Evolutionary conservation across 2,113 vertebrate genomes (phyloP).

Genomic region (Corythornis vintsioides): DNA sequence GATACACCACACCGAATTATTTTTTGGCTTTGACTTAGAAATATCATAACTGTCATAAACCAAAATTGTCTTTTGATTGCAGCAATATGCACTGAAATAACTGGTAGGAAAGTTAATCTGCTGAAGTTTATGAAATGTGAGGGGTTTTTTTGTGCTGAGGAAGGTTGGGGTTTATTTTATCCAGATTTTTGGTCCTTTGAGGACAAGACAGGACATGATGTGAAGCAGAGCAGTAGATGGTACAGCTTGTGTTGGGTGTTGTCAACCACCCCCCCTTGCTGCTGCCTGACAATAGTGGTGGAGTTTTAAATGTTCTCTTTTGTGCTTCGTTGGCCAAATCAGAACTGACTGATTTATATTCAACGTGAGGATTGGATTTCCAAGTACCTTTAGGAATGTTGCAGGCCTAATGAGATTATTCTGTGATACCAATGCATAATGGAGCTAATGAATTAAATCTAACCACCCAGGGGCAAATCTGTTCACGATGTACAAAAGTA

Average conservation of each 20-base stretch:
- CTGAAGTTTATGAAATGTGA: slow-evolving; percentile 25
- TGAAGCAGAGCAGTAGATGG: fast-evolving
- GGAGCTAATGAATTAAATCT: slow-evolving; percentile 25
- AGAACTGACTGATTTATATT: background rate
- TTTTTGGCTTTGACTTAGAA: slow-evolving; percentile 29
- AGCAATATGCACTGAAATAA: slow-evolving; percentile 47
- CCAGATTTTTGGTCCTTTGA: fast-evolving
- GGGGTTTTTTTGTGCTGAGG: background rate
- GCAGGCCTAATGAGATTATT: background rate
- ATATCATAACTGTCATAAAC: slow-evolving; percentile 48
- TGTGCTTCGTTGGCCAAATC: background rate
- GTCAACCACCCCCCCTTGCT: background rate
- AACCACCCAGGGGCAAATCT: background rate
- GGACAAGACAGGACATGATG: background rate
- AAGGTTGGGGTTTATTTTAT: background rate
- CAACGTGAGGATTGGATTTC: background rate
- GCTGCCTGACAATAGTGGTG: background rate
- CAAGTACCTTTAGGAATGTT: background rate
- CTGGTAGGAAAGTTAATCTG: slow-evolving; percentile 57
- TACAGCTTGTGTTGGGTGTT: fast-evolving
- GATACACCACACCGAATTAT: background rate
- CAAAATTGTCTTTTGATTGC: slow-evolving; percentile 65
- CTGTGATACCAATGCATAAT: background rate
- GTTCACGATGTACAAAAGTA: background rate
- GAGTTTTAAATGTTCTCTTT: background rate